Conservation (phyloP, 2,797 vertebrate genomes). For the Xenopus petersii region DNA sequence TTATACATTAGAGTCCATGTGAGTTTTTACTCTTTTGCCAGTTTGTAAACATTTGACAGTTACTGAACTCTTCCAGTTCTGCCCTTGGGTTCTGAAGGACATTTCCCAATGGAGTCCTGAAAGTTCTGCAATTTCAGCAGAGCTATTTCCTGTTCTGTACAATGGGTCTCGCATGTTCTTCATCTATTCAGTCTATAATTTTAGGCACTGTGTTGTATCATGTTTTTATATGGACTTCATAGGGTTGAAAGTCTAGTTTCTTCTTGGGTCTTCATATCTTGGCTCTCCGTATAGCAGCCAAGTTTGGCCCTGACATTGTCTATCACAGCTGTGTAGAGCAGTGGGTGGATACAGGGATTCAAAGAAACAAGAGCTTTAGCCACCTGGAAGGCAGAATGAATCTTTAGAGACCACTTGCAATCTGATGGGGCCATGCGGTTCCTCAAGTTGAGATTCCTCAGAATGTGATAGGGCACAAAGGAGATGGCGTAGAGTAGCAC, state of each 20-base stretch:
- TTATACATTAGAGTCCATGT: too few species aligned
- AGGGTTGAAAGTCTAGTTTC: slow-evolving; percentile 12
- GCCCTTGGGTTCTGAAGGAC: too few species aligned
- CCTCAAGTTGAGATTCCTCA: slow-evolving; percentile 56
- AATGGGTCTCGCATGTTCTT: too few species aligned
- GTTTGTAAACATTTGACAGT: too few species aligned
- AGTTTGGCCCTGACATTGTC: slow-evolving; percentile 62
- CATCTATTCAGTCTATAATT: too few species aligned
- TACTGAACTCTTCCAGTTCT: too few species aligned
- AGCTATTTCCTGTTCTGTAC: too few species aligned
- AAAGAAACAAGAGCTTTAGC: slow-evolving; percentile 69
- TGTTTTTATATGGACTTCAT: too few species aligned
- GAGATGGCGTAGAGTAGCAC: slow-evolving; percentile 71
- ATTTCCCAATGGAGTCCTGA: too few species aligned
- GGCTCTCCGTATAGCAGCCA: background rate
- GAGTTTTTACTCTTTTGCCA: too few species aligned
- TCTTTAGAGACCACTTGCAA: fast-evolving
- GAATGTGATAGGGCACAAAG: slow-evolving; percentile 74
- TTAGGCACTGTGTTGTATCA: too few species aligned
- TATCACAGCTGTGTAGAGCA: slow-evolving; percentile 75
- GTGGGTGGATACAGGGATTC: slow-evolving; percentile 80
- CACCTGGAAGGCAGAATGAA: slow-evolving; percentile 64
- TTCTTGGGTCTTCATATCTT: background rate
- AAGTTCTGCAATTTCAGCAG: too few species aligned
- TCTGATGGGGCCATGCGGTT: fast-evolving